Evolutionary conservation across 2,113 vertebrate genomes (phyloP).

Genomic region (Carettochelys insculpta): DNA sequence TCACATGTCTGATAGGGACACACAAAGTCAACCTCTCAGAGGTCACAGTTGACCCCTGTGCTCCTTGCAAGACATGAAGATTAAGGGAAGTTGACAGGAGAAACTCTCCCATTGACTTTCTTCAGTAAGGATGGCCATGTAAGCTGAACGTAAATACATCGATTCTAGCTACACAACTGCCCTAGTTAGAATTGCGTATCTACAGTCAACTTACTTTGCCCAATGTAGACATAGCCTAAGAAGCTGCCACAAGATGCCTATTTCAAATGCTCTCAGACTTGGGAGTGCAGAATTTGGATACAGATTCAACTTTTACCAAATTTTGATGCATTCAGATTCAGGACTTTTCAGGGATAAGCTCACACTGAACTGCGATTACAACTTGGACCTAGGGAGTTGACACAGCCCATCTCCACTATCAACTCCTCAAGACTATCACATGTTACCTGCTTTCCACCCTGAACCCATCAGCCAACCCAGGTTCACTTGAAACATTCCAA

Average conservation of each 20-base stretch:
- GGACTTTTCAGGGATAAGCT: neutral
- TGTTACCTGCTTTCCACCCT: neutral
- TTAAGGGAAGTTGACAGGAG: no score
- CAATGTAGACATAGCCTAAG: no score
- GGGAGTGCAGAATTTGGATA: neutral
- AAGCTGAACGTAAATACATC: no score
- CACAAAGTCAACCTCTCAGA: no score
- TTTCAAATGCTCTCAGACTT: neutral
- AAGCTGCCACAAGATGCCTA: neutral
- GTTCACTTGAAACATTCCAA: neutral
- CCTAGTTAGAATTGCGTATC: no score
- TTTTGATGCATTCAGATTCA: neutral
- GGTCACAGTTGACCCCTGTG: no score
- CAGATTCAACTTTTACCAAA: neutral
- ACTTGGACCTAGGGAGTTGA: neutral
- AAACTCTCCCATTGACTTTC: no score
- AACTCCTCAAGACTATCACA: neutral
- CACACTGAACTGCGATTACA: neutral
- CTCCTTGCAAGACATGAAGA: no score
- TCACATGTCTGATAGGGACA: no score
- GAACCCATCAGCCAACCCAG: neutral
- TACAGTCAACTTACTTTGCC: no score
- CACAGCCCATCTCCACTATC: neutral
- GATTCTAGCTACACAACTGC: no score
- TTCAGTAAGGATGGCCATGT: no score